Conservation (phyloP, 92 coral and sea anemone genomes). For the Epizoanthus ramosus region DNA sequence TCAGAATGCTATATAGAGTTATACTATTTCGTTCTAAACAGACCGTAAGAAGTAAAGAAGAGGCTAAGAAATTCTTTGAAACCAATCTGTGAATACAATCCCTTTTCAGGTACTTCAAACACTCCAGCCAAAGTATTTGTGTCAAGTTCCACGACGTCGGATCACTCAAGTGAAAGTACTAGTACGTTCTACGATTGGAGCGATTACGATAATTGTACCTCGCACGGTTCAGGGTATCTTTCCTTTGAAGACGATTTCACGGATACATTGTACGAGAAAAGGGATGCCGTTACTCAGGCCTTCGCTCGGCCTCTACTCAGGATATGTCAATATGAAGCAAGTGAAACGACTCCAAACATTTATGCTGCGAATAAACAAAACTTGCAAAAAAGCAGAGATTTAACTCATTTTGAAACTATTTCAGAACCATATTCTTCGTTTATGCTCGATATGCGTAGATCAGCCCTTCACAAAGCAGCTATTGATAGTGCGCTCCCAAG, state of each 20-base stretch:
- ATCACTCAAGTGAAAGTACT: background rate
- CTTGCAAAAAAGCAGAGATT: too few relatives aligned
- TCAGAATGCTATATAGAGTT: too few relatives aligned
- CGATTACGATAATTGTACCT: background rate
- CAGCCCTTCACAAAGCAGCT: constrained; percentile 1
- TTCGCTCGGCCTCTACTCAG: background rate
- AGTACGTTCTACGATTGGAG: background rate
- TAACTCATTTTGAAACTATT: background rate
- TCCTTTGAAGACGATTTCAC: background rate
- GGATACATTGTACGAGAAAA: background rate
- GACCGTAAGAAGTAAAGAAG: too few relatives aligned
- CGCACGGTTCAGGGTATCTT: background rate
- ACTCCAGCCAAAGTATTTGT: background rate
- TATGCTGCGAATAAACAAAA: background rate
- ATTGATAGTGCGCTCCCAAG: background rate
- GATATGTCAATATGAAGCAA: background rate
- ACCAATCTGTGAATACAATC: too few relatives aligned
- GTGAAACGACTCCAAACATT: too few relatives aligned
- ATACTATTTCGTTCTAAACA: too few relatives aligned
- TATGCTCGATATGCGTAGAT: too few relatives aligned
- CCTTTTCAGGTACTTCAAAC: background rate
- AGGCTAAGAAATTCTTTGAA: too few relatives aligned
- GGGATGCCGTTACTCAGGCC: too few relatives aligned
- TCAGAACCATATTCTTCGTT: background rate
- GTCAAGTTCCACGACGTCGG: background rate